Evolutionary conservation across 2,888 invertebrate genomes (phyloP), one percentile per base, ranked within the genome.

Genomic region (Sarcophaga subvicina): DNA sequence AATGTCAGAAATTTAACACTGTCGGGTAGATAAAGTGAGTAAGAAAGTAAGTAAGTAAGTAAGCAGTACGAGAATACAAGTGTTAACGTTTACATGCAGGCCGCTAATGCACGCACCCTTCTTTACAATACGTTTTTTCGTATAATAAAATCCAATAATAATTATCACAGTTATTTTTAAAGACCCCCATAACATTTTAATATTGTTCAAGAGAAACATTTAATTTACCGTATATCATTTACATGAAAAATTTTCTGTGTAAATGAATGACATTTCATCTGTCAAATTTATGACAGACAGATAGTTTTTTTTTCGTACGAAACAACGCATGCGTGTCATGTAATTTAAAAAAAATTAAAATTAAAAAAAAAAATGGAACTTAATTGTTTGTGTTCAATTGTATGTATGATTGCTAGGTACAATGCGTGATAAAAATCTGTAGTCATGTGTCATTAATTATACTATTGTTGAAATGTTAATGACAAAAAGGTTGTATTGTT

Each of bases 281-380:
- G 87, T 84, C 84, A 87, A 73, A 72, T 20, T 78, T 75, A 71
- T 84, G 84, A 82, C 87, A 84, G 77, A 25, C 25, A 37, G 37
- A 6, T 6, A 37, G 6, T 49, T 49, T 49, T 12, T 8, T 49
- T 78, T 49, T 78, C 60, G 66, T 25, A 37, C n/a, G 12, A 20
- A 72, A 76, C 71, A 79, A 87, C 77, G 84, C 81, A 83, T 81
- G 83, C 87, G 83, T 84, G 81, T 81, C 70, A 80, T 66, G 5
- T 60, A 72, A 67, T 3, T n/a, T 2, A 72, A 71, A 64, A 63
- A 25, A 20, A 71, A 54, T 63, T 59, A 75, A 63, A 14, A 64
- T 63, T 14, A 80, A 20, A 22, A 80, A 22, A 22, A 8, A 69
- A 70, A 70, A 17, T 17, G 12, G n/a, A 60, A 37, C 37, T 6